phyloP scores from a whole-genome alignment of 2,888 invertebrate species.

The Dinocampus coccinellae region DNA sequence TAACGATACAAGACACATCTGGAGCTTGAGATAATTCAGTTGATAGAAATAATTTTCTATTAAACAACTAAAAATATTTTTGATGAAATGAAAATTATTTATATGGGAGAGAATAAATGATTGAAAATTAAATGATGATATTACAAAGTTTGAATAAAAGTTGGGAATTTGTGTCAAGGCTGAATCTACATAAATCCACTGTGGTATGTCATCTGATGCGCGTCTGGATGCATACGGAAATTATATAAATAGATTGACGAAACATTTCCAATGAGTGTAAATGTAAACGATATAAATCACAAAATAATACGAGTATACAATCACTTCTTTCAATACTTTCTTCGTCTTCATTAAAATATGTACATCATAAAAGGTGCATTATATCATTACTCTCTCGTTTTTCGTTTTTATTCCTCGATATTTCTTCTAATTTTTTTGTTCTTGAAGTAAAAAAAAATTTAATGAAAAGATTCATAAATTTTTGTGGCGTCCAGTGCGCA shows the following conservation, averaged over 20 bases:
- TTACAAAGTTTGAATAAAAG: constrained; percentile 37
- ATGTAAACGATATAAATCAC: not conserved
- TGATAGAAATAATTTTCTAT: not conserved
- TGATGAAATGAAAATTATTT: too few relatives aligned
- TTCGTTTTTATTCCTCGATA: too few relatives aligned
- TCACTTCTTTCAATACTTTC: not conserved
- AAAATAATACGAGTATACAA: not conserved
- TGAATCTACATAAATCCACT: constrained; percentile 26
- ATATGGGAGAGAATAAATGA: not conserved
- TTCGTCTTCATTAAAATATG: not conserved
- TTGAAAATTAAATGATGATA: not conserved
- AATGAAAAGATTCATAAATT: not conserved
- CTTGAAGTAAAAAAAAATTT: not conserved
- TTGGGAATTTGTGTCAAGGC: constrained; percentile 45
- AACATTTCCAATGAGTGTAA: not conserved
- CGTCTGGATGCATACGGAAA: constrained; percentile 22
- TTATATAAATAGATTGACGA: constrained; percentile 9
- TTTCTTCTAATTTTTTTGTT: not conserved
- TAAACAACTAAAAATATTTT: not conserved
- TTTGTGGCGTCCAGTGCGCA: constrained; percentile 16
- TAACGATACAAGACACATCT: not conserved
- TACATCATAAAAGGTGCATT: not conserved
- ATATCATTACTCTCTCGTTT: not conserved
- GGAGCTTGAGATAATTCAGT: not conserved
- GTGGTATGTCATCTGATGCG: constrained; percentile 8